Evolutionary conservation across 2,113 vertebrate genomes (phyloP), one percentile per base, ranked within the genome.

Genomic region (Anser brachyrhynchus): DNA sequence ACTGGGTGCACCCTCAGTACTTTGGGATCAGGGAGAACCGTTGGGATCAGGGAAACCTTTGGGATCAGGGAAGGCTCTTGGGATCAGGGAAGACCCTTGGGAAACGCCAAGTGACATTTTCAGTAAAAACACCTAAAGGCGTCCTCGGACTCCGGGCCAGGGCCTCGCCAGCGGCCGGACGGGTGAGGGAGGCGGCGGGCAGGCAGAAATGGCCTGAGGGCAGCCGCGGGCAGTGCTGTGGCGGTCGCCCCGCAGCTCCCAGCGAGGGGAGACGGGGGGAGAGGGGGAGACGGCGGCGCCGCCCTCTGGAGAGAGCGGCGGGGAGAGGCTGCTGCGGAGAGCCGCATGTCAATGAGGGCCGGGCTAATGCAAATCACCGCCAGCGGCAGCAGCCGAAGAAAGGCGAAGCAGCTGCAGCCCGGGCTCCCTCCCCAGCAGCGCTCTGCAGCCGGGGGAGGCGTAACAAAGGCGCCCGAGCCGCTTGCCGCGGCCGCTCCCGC

Each of bases 331-430:
- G 97, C 95, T 93, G 97, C 70, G 97, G 96, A 98, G 97, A 97
- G 97, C 97, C 97, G 98, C 98, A 98, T 98, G 95, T 95, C 97
- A 97, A 98, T 98, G 97, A 98, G 98, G 97, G 97, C 97, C 96
- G 92, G 97, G 97, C 98, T 94, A 79, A 97, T 97, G 98, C 97
- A 94, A 98, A 96, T 97, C 97, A 92, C 96, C 74, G 97, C 97
- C 80, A 93, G 84, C 96, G 89, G 96, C 97, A 85, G 98, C 95
- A 96, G 97, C 92, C 95, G 95, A 85, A 96, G 89, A 92, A 96
- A 90, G 96, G 95, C 72, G 88, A 95, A 97, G 98, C 98, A 96
- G 98, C 98, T 95, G 94, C 97, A 98, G 96, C 97, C 96, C 90
- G 92, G 96, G 96, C 98, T 98, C 97, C 94, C 93, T 49, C 46